Conservation (phyloP, 1,140 invertebrate genomes). For the Drosophila triauraria region DNA sequence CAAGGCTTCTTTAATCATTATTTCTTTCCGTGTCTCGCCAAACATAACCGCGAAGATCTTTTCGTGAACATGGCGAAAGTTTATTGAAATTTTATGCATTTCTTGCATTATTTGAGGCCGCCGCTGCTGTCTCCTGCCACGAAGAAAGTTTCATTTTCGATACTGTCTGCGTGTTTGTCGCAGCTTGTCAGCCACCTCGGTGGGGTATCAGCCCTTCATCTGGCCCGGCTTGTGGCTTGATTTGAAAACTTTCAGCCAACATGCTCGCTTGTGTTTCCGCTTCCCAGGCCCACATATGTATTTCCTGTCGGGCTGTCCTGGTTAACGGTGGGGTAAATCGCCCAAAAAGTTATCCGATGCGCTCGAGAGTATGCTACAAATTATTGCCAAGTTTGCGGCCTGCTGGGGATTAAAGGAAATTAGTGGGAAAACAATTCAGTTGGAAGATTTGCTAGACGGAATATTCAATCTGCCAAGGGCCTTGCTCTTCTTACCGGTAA, state of each 20-base stretch:
- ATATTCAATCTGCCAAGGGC: background rate
- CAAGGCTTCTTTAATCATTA: too few relatives aligned
- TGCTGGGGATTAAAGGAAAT: background rate
- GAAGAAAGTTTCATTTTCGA: slow-evolving; percentile 48
- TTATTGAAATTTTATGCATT: slow-evolving; percentile 55
- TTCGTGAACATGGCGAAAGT: slow-evolving; percentile 31
- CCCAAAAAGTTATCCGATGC: slow-evolving; percentile 4
- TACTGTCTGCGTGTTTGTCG: slow-evolving; percentile 37
- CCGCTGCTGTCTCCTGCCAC: slow-evolving; percentile 20
- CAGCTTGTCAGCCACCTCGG: slow-evolving; percentile 25
- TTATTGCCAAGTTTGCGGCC: slow-evolving; percentile 13
- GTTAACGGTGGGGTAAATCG: slow-evolving; percentile 10
- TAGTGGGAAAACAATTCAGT: background rate
- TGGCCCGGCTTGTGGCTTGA: slow-evolving; percentile 21
- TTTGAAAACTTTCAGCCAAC: slow-evolving; percentile 37
- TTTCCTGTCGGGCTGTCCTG: background rate
- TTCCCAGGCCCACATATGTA: background rate
- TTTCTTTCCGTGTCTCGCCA: background rate
- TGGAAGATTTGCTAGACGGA: background rate
- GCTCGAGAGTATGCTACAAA: slow-evolving; percentile 7
- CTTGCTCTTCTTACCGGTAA: too few relatives aligned
- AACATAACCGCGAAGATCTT: slow-evolving; percentile 21
- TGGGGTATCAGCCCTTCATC: slow-evolving; percentile 2
- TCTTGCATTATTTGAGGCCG: slow-evolving; percentile 42
- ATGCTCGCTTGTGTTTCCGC: slow-evolving; percentile 11